Base-by-base conservation (phyloP, 1,140 invertebrate species). In the Parapsyche elsis region DNA sequence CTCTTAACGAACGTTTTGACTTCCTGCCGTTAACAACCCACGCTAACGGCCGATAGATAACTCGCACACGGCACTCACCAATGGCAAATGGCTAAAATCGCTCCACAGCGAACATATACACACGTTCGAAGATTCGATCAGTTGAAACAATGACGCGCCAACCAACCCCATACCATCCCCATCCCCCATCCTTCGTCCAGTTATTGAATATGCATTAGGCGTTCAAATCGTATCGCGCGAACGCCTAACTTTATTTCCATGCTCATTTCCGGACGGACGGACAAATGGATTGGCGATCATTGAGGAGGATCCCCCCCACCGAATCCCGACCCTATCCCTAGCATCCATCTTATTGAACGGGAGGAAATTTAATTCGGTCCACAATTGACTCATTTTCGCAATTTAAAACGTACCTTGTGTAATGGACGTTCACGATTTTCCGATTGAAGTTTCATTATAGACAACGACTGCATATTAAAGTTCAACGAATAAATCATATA, bases 271-370 rank as follows among this genome's bases (percentile, higher is more conserved):
- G 64, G 78, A 0, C 75, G 19, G 67, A 77, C 75, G 49, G 78
- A 77, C 81, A 82, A 82, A 80, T 82, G 81, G 78, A 79, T 79
- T 81, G 61, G 49, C 78, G 64, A 81, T 81, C 67, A 77, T 64
- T 53, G 53, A 10, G 23, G 10, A 74, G 19, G 73, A 44, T 21
- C n/a, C 53, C 53, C 53, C 10, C 53, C 53, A 10, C 53, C 53
- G 53, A 59, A 59, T 16, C 21, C 21, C 5, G n/a, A 59, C 10
- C 53, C 30, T 38, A 7, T 38, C 7, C 30, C 30, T 38, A 38
- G 30, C 21, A 21, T 61, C 16, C 16, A 14, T 53, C 57, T 38
- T 61, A 61, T 61, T 21, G 16, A 21, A 19, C 57, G 57, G 57
- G 57, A 61, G 57, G 57, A 61, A 61, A 61, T 61, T 61, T 61